Base-by-base conservation (phyloP, 2,888 invertebrate genomes). In the Tachina grossa region DNA sequence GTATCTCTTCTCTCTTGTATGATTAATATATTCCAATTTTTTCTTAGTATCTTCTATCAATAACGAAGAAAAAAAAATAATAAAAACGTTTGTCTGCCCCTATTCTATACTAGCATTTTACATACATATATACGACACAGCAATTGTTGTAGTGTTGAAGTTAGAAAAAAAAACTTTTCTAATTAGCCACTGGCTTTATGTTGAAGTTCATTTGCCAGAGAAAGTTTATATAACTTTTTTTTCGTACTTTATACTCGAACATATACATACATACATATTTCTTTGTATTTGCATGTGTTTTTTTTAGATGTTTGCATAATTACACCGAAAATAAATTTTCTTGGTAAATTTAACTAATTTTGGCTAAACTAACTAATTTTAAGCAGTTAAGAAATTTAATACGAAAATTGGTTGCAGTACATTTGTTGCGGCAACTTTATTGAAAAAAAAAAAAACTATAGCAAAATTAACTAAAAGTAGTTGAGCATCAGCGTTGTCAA, bases 91-190 rank as follows among this genome's bases (percentile, higher is more conserved):
- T 57, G 31, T 59, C 47, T 49, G 22, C 19, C 41, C 16, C 22
- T 68, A 68, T 39, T 78, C 51, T 49, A 61, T 78, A 61, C 49
- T 19, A 59, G 22, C 63, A 19, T 41, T 72, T 43, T 39, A 41
- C 45, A 71, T 53, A 69, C 9, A 83, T n/a, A 45, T 11, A 53
- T 47, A 69, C 9, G 84, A 53, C 57, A 69, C 9, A 85, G 5
- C 3, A 74, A n/a, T n/a, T 59, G 13, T 51, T 66, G 31, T 72
- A 59, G 78, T 55, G 68, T 57, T 51, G 39, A 45, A 68, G 74
- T 68, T 68, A 81, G 45, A 79, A 81, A 59, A n/a, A 22, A 63
- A 86, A 91, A 91, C 87, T 91, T 91, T 91, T 91, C 90, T 91
- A 91, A 91, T 91, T 91, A 91, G 91, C 90, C 87, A 83, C 84